Conservation (phyloP, 2,888 invertebrate genomes). For the Mantis religiosa region DNA sequence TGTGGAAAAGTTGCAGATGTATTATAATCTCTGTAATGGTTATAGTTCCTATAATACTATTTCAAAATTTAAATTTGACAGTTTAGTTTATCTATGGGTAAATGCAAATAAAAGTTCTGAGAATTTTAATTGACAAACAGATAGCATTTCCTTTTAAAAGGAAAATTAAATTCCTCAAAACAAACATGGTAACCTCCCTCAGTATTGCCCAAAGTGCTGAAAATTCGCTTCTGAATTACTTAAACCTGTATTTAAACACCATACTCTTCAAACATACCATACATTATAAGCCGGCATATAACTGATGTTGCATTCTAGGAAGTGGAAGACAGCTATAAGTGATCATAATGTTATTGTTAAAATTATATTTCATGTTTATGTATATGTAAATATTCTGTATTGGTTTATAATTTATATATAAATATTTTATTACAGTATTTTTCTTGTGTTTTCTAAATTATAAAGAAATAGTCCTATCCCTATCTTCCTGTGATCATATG, state of each 20-base stretch:
- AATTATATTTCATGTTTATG: not conserved
- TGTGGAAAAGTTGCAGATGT: no score
- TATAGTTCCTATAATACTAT: no score
- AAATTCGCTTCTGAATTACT: not conserved
- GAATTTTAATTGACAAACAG: no score
- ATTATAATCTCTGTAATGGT: no score
- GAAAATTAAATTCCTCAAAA: not conserved
- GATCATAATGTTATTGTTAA: not conserved
- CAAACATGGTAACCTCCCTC: not conserved
- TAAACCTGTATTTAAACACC: not conserved
- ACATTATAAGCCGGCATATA: no score
- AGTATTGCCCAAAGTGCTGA: not conserved
- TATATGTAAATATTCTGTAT: not conserved
- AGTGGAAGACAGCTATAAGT: not conserved
- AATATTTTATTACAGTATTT: not conserved
- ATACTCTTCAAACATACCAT: not conserved
- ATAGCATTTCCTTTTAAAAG: no score
- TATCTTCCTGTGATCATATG: no score
- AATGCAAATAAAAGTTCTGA: no score
- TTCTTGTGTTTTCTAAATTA: not conserved
- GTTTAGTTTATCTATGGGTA: no score
- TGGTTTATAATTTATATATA: not conserved
- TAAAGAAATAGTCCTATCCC: not conserved
- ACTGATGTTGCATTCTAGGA: not conserved
- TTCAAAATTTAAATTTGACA: no score